Evolutionary conservation across 1,140 invertebrate species (phyloP).

Genomic region (Drosophila hydei): DNA sequence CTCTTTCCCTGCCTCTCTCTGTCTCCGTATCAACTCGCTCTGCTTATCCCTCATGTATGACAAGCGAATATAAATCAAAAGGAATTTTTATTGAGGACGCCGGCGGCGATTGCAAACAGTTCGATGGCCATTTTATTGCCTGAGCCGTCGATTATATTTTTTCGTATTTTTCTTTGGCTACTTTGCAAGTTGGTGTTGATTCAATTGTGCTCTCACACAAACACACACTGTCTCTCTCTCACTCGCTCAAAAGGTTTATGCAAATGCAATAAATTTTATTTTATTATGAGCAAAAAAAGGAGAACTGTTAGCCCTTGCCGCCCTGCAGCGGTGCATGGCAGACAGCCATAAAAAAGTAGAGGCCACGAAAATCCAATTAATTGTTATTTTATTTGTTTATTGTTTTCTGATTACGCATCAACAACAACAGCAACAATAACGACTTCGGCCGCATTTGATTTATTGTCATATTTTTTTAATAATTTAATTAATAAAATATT

Average conservation of each 20-base stretch:
- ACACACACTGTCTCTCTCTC: conserved; percentile 5
- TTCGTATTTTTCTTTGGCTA: conserved; percentile 54
- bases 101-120: conserved; percentile 65
- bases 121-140: conserved; percentile 62
- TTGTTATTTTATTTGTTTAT: conserved; percentile 82
- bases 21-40: neutral
- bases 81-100: conserved; percentile 63
- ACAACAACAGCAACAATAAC: conserved; percentile 19
- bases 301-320: conserved; percentile 27
- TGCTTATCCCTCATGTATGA: conserved; percentile 24
- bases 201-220: conserved; percentile 53
- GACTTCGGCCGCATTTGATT: conserved; percentile 43
- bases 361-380: conserved; percentile 74
- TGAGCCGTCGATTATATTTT: conserved; percentile 40
- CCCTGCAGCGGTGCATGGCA: conserved; percentile 5
- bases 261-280: conserved; percentile 79
- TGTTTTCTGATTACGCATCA: conserved; percentile 71
- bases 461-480: conserved; percentile 53
- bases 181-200: conserved; percentile 62
- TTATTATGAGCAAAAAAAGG: conserved; percentile 60
- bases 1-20: neutral
- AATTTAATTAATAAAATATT: conserved; percentile 70
- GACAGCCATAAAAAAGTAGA: conserved; percentile 14
- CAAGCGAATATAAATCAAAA: conserved; percentile 66
- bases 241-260: conserved; percentile 61